Conservation (phyloP, 2,113 vertebrate species). For the Hydropotes inermis region DNA sequence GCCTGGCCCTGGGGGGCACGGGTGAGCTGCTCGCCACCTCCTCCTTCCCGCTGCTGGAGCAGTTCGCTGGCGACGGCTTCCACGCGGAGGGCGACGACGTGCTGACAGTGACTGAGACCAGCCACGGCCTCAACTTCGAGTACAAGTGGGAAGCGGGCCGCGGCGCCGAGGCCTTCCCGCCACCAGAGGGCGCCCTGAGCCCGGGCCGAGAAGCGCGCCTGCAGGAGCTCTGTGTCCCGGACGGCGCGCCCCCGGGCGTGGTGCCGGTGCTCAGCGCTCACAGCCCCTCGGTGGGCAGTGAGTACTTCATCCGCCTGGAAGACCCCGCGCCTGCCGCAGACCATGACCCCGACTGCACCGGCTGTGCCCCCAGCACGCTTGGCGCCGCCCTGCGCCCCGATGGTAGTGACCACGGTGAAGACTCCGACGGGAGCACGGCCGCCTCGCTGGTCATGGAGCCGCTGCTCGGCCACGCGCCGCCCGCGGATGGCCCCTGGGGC, state of each 20-base stretch:
- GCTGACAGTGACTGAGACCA: conserved; percentile 96
- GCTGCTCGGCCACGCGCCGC: conserved; percentile 82
- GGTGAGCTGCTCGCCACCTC: conserved; percentile 75
- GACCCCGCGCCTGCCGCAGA: conserved; percentile 86
- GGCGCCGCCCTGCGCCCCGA: conserved; percentile 30
- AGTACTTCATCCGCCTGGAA: conserved; percentile 97
- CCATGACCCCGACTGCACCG: conserved; percentile 85
- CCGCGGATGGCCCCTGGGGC: conserved; percentile 54
- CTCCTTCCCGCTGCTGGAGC: conserved; percentile 95
- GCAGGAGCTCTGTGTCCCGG: conserved; percentile 88
- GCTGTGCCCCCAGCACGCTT: conserved; percentile 84
- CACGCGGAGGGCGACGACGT: conserved; percentile 93
- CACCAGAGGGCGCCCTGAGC: conserved; percentile 75
- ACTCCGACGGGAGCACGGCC: conserved; percentile 85
- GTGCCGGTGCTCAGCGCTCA: conserved; percentile 93
- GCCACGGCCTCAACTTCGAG: conserved; percentile 96
- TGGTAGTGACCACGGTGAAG: conserved; percentile 74
- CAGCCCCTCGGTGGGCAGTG: conserved; percentile 91
- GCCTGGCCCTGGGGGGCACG: conserved; percentile 52
- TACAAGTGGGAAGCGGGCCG: conserved; percentile 95
- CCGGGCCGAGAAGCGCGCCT: conserved; percentile 81
- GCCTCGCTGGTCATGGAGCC: conserved; percentile 92
- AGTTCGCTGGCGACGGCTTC: conserved; percentile 89
- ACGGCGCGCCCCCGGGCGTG: conserved; percentile 83
- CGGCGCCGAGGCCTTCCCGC: conserved; percentile 82